These are phyloP conservation scores for Sebastes taczanowskii DNA, from an alignment of 2,797 vertebrate species.

Conservation along the genomic window DNA sequence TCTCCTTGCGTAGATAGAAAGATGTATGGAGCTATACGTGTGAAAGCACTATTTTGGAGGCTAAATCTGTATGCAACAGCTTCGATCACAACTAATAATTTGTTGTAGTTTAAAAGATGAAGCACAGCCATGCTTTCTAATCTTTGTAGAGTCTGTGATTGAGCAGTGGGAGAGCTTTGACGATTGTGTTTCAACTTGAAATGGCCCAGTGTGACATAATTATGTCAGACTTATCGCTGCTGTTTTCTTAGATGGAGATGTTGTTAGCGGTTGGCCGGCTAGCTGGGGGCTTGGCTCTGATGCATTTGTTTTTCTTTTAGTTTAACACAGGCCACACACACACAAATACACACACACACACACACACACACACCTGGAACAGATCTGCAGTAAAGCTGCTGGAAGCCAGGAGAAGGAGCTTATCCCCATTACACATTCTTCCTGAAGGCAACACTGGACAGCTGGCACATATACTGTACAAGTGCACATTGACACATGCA, in stretches of 20 bases:
- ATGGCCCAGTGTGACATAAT: conserved; percentile 63
- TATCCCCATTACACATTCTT: conserved; percentile 75
- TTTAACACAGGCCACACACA: conserved; percentile 33
- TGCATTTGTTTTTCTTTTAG: conserved; percentile 28
- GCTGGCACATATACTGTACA: conserved; percentile 63
- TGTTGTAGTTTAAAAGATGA: conserved; percentile 21
- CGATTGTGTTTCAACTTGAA: conserved; percentile 58
- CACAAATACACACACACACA: conserved; percentile 1
- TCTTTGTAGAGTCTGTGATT: conserved; percentile 31
- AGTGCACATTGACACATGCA: conserved; percentile 1
- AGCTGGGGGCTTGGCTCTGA: conserved; percentile 26
- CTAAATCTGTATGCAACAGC: not conserved
- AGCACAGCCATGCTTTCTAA: conserved; percentile 25
- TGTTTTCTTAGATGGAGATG: conserved; percentile 56
- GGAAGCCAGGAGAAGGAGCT: conserved; percentile 70
- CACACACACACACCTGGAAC: conserved; percentile 69
- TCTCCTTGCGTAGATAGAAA: not conserved
- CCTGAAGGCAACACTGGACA: conserved; percentile 69
- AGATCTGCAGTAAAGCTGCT: conserved; percentile 64
- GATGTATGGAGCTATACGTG: not conserved
- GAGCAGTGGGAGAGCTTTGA: conserved; percentile 55
- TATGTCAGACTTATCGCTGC: conserved; percentile 60
- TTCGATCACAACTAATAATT: conserved; percentile 14
- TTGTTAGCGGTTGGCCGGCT: conserved; percentile 43
- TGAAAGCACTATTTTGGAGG: not conserved